Base-by-base conservation (phyloP, 2,888 invertebrate genomes). In the Patella ulyssiponensis region DNA sequence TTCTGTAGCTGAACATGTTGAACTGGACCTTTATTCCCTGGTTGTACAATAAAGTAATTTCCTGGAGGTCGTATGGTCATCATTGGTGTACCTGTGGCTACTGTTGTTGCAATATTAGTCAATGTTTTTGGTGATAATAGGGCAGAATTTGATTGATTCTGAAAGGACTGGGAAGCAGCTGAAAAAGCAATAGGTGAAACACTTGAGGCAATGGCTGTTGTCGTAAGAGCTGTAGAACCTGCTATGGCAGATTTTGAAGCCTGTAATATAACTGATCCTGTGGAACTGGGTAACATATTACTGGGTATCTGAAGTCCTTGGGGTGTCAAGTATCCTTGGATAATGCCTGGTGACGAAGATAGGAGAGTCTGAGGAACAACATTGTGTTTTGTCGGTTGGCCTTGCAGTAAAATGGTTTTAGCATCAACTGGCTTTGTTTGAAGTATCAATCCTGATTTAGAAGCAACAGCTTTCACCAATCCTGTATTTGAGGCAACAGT, bases 271-370 rank as follows among this genome's bases (percentile, higher is more conserved):
- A 75, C 14, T 54, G 69, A 23, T 64, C 73, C 71, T 52, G 76
- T n/a, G n/a, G 71, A 27, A 44, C 27, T 71, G 12, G 72, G 20
- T 52, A 53, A 23, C 69, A 75, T 69, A 53, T 64, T 69, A 69
- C 79, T 79, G 5, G 83, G 84, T 52, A 86, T 82, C n/a, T 85
- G 76, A 15, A 85, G 71, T 4, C 85, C 84, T 73, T 86, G 84
- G n/a, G 86, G 84, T 44, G 82, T 87, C 15, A 87, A 69, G 73
- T 81, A 84, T 12, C 86, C 86, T 74, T 87, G 87, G 54, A 86
- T 78, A 4, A 84, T 70, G 53, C 84, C 83, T 74, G 86, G 85
- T 11, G 86, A 77, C 17, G 20, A 20, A 20, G 84, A 81, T 9
- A 81, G 51, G 23, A 84, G 69, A 44, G 76, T 81, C 23, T 85